Evolutionary conservation across 2,888 invertebrate species (phyloP), one percentile per base, ranked within the genome.

Genomic region (Aleiodes alternator): DNA sequence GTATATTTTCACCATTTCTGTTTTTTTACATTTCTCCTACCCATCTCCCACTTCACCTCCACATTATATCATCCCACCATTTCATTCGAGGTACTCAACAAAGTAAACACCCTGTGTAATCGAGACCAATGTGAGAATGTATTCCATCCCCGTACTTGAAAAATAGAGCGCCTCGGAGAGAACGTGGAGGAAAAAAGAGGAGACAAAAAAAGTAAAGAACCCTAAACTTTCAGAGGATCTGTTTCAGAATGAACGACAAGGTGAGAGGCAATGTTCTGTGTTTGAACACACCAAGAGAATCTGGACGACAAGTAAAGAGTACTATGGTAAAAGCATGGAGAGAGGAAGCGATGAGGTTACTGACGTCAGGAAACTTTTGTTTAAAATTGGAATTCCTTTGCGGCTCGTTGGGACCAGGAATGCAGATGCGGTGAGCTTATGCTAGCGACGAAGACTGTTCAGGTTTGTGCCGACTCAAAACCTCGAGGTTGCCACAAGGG

Each of bases 331-430:
- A 31, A 56, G 72, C 56, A 50, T 61, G 61, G 43, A 59, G 69
- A 23, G 68, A 66, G 11, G 72, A 72, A 48, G 61, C 73, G 75
- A 57, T 76, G 81, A 83, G 82, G 84, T 83, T 84, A 82, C 84
- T 80, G 81, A 81, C 84, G 85, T 83, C 82, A 85, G 82, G 84
- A 85, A 86, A 86, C 86, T 86, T 86, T 86, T 86, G 86, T 86
- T 86, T 86, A 85, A 86, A 86, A 86, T 86, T 86, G 86, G 85
- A 86, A 86, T 86, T 86, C 86, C 86, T 86, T 86, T 85, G 84
- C 85, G 86, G 86, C 86, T 86, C 84, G 86, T 86, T 85, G 85
- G 80, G 82, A 84, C 84, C 83, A 84, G 86, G 86, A 86, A 86
- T 86, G 85, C 86, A 86, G 85, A 86, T 86, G 81, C 43, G 64